A percentile compares a stretch with the other conserved stretches of the same genome.
These are phyloP conservation scores for Apotomis capreana DNA, from an alignment of 2,888 invertebrate genomes.

Conservation along the genomic window DNA sequence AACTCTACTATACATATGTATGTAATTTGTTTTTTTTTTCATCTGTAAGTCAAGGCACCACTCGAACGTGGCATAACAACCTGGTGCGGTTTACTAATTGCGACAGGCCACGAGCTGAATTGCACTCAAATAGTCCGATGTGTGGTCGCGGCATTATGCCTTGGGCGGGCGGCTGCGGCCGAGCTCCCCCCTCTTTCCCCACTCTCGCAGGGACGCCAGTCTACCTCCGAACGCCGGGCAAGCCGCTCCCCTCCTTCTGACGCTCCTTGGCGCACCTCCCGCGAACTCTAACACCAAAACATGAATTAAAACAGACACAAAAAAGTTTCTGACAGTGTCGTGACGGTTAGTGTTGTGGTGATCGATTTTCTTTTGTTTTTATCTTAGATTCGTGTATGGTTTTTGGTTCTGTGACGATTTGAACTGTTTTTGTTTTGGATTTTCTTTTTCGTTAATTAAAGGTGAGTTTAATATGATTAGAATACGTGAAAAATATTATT, in stretches of 20 bases:
- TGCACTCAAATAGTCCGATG: constrained; percentile 40
- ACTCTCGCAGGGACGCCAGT: constrained; percentile 62
- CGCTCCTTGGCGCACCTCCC: constrained; percentile 39
- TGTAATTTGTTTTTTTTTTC: background rate
- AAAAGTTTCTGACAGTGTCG: constrained; percentile 23
- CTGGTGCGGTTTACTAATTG: constrained; percentile 36
- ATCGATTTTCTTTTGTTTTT: constrained; percentile 7
- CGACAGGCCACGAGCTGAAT: constrained; percentile 35
- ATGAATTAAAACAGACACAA: constrained; percentile 51
- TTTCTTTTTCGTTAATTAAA: constrained; percentile 16
- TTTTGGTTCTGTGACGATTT: constrained; percentile 36
- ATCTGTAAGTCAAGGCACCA: constrained; percentile 10
- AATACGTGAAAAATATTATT: no score
- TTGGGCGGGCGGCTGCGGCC: constrained; percentile 61
- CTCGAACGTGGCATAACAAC: constrained; percentile 24
- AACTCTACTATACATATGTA: no score
- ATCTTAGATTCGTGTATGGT: constrained; percentile 14
- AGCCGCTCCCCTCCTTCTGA: constrained; percentile 43
- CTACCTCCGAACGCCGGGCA: constrained; percentile 50
- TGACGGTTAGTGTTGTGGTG: constrained; percentile 22
- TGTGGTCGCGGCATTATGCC: constrained; percentile 40
- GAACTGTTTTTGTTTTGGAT: constrained; percentile 14
- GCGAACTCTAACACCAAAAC: constrained; percentile 47
- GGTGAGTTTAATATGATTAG: constrained; percentile 22
- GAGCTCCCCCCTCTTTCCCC: constrained; percentile 45